Conservation (phyloP, 2,113 vertebrate genomes). For the Misgurnus mizolepis region DNA sequence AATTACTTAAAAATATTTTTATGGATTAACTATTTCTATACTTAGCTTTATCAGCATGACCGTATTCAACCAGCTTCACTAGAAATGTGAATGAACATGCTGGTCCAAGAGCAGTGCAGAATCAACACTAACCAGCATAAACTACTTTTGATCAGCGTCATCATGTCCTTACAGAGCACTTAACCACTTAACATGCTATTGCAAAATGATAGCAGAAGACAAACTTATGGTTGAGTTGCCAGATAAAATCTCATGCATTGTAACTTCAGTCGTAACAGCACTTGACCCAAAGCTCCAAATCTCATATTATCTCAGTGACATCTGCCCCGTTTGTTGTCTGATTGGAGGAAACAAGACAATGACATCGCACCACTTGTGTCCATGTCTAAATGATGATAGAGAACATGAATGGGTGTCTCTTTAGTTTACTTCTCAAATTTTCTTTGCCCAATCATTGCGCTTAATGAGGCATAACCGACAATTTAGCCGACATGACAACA, state of each 20-base stretch:
- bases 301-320: slow-evolving; percentile 25
- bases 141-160: too few relatives aligned
- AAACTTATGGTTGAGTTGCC: not conserved
- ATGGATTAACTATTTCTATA: too few relatives aligned
- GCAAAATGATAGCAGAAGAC: not conserved
- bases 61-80: too few relatives aligned
- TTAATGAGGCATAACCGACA: slow-evolving; percentile 70
- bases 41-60: too few relatives aligned
- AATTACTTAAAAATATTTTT: too few relatives aligned
- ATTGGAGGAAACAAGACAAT: slow-evolving; percentile 29
- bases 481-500: slow-evolving; percentile 62
- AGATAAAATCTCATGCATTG: not conserved
- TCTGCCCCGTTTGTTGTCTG: slow-evolving; percentile 2
- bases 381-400: slow-evolving; percentile 43
- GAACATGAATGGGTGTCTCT: slow-evolving; percentile 67
- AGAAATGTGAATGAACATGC: too few relatives aligned
- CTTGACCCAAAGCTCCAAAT: not conserved
- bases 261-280: too few relatives aligned
- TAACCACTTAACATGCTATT: not conserved
- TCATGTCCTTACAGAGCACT: not conserved
- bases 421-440: slow-evolving; percentile 70
- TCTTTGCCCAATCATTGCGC: slow-evolving; percentile 71
- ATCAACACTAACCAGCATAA: too few relatives aligned
- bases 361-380: slow-evolving; percentile 39
- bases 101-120: too few relatives aligned